Conservation (phyloP, 1,140 invertebrate species). For the Mya arenaria region DNA sequence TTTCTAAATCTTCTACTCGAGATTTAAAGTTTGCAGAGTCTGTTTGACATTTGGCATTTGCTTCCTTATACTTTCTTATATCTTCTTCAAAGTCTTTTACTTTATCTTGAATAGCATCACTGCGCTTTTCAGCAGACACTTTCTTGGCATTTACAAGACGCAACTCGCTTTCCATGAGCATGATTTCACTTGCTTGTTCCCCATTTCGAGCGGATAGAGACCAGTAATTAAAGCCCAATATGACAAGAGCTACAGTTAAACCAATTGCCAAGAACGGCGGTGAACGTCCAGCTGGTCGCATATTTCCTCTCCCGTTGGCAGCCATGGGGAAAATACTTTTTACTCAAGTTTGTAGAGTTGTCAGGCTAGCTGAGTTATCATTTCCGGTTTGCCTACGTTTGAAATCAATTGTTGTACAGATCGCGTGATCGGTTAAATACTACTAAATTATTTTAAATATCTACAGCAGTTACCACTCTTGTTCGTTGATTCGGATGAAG, state of each 20-base stretch:
- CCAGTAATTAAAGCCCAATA: constrained; percentile 68
- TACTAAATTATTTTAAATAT: no score
- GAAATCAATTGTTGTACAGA: no score
- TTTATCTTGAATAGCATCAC: constrained; percentile 41
- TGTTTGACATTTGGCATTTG: constrained; percentile 13
- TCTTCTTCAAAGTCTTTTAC: constrained; percentile 47
- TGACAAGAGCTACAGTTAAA: constrained; percentile 59
- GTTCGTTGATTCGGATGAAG: no score
- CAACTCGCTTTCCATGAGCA: constrained; percentile 51
- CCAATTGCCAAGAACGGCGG: constrained; percentile 67
- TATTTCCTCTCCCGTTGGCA: constrained; percentile 62
- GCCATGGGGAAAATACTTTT: constrained; percentile 40
- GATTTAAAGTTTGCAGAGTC: constrained; percentile 17
- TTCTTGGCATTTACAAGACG: constrained; percentile 57
- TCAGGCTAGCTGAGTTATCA: no score
- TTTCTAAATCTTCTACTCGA: neutral
- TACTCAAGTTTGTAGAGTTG: neutral
- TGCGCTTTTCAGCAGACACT: constrained; percentile 57
- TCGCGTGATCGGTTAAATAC: no score
- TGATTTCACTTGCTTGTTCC: constrained; percentile 52
- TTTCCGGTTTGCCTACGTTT: no score
- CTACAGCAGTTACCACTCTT: no score
- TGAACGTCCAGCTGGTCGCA: constrained; percentile 62
- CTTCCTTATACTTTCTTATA: constrained; percentile 39
- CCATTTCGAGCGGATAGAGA: constrained; percentile 58